Evolutionary conservation across 2,797 vertebrate species (phyloP).

Genomic region (Dallia pectoralis): DNA sequence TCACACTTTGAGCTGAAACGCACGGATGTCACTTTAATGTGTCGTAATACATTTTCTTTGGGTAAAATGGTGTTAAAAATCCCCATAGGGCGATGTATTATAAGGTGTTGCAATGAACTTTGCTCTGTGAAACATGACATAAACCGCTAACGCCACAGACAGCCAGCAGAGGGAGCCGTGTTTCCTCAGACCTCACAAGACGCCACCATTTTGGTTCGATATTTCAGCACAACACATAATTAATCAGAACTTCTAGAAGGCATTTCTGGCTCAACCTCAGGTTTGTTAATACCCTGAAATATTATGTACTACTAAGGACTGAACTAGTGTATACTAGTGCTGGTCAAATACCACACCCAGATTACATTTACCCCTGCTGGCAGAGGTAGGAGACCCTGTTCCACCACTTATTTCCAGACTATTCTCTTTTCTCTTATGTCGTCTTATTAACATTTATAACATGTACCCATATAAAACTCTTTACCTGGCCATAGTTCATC

Average conservation of each 20-base stretch:
- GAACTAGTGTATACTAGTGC: neutral
- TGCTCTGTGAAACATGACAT: neutral
- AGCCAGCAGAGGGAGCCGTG: constrained; percentile 22
- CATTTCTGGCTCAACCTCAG: neutral
- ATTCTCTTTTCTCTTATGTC: too few relatives aligned
- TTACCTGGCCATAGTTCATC: constrained; percentile 88
- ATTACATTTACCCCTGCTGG: too few relatives aligned
- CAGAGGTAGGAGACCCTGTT: too few relatives aligned
- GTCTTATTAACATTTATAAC: too few relatives aligned
- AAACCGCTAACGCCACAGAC: neutral
- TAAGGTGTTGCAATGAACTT: neutral
- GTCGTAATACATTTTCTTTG: neutral
- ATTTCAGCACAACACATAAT: neutral
- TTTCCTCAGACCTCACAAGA: constrained; percentile 4
- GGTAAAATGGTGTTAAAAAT: neutral
- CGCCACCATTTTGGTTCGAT: constrained; percentile 16
- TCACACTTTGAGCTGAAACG: too few relatives aligned
- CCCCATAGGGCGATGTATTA: neutral
- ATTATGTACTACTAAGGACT: neutral
- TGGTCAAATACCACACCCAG: neutral
- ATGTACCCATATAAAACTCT: constrained; percentile 7
- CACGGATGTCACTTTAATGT: neutral
- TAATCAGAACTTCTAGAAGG: neutral
- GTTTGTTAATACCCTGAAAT: neutral
- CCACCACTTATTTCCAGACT: too few relatives aligned